phyloP scores from a whole-genome alignment of 2,888 invertebrate genomes.

The Hydropsyche betteni region DNA sequence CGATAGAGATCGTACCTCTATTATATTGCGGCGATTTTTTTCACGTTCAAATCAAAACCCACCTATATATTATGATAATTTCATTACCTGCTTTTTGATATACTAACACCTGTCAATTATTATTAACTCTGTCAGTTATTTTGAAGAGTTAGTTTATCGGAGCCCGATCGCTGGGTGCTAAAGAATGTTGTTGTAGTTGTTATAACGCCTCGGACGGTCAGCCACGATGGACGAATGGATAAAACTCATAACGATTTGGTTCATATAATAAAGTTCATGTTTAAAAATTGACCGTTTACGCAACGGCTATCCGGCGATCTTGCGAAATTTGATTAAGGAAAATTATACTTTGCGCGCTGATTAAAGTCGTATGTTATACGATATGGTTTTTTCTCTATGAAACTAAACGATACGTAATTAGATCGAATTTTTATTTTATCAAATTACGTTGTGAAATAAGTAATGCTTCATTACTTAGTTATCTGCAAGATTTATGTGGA shows the following conservation, averaged over 20 bases:
- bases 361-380: too few relatives aligned
- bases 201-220: slow-evolving; percentile 36
- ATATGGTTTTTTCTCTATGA: too few relatives aligned
- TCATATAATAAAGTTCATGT: too few relatives aligned
- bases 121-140: slow-evolving; percentile 47
- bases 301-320: too few relatives aligned
- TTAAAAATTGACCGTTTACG: too few relatives aligned
- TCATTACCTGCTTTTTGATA: slow-evolving; percentile 42
- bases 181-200: slow-evolving; percentile 45
- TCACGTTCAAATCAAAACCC: slow-evolving; percentile 33
- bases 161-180: slow-evolving; percentile 43
- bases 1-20: slow-evolving; percentile 15
- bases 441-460: too few relatives aligned
- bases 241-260: slow-evolving; percentile 11
- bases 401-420: too few relatives aligned
- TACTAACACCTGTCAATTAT: slow-evolving; percentile 47
- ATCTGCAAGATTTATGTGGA: too few relatives aligned
- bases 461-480: too few relatives aligned
- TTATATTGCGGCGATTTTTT: slow-evolving; percentile 37
- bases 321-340: too few relatives aligned
- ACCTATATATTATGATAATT: slow-evolving; percentile 46
- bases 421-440: too few relatives aligned
- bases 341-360: too few relatives aligned
- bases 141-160: slow-evolving; percentile 45
- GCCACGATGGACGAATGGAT: slow-evolving; percentile 34